Percentiles rank a stretch among this genome's conserved stretches.
Conservation (phyloP, 2,797 vertebrate species). For the Scyliorhinus canicula region DNA sequence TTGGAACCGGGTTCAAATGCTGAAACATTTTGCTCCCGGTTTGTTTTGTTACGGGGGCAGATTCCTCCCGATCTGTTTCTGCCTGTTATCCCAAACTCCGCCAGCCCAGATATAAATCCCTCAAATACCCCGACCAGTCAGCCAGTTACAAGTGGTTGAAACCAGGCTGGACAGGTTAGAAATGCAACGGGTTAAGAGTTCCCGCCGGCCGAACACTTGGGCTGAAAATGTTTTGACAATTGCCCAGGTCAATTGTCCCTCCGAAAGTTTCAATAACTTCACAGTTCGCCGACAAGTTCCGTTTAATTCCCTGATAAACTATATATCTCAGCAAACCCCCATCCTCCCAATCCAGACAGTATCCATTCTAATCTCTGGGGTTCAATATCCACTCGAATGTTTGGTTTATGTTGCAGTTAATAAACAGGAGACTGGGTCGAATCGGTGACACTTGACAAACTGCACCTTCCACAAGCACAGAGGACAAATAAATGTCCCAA, state of each 20-base stretch:
- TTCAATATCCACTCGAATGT: not conserved
- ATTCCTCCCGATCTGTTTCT: no score
- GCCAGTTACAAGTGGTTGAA: not conserved
- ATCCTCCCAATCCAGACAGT: no score
- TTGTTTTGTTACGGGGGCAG: not conserved
- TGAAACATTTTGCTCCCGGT: not conserved
- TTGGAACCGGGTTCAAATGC: not conserved
- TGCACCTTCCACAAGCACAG: no score
- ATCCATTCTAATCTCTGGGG: not conserved
- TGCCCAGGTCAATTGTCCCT: not conserved
- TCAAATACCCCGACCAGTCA: not conserved
- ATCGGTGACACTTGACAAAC: no score
- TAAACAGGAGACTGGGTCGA: not conserved
- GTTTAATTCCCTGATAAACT: not conserved
- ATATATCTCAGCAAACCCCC: not conserved
- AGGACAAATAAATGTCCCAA: no score
- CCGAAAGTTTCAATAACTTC: not conserved
- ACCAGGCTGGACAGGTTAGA: not conserved
- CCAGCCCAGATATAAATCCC: not conserved
- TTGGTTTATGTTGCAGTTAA: not conserved
- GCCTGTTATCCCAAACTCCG: not conserved
- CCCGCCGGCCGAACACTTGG: no score
- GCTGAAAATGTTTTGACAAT: not conserved
- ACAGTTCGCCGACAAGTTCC: not conserved
- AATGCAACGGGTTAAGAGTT: no score